A percentile compares a stretch with the other conserved stretches of the same genome.
These are phyloP conservation scores for Hydrolagus colliei DNA, from an alignment of 2,797 vertebrate genomes.

Conservation along the genomic window DNA sequence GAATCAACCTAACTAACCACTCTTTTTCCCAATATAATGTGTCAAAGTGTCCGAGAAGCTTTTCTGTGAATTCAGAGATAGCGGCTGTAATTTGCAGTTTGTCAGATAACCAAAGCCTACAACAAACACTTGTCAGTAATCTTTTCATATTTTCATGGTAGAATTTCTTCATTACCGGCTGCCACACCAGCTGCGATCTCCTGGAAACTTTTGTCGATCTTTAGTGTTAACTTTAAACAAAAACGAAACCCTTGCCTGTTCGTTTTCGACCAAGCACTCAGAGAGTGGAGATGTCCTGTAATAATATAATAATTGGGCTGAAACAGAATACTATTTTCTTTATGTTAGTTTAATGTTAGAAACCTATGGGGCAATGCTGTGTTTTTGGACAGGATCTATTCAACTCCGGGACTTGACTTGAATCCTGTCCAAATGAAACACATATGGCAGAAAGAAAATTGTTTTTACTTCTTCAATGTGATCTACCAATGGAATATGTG, in stretches of 20 bases:
- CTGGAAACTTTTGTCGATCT: background rate
- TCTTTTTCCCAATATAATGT: background rate
- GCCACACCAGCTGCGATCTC: background rate
- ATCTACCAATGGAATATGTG: too few species aligned
- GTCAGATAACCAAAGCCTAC: background rate
- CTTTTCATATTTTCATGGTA: background rate
- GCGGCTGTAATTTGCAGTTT: background rate
- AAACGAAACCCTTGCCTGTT: too few species aligned
- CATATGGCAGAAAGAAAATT: too few species aligned
- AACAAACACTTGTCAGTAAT: background rate
- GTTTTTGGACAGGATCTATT: background rate
- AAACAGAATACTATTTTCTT: background rate
- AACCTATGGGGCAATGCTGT: background rate
- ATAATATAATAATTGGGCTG: too few species aligned
- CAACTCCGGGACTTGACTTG: background rate
- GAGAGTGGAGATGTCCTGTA: background rate
- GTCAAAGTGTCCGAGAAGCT: background rate
- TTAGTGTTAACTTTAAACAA: background rate
- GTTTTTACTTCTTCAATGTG: too few species aligned
- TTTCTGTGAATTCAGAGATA: background rate
- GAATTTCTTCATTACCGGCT: background rate
- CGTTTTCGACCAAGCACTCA: background rate
- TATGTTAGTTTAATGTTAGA: background rate
- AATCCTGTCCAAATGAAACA: background rate
- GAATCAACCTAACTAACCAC: background rate